These are phyloP conservation scores for Heliconius himera DNA, from an alignment of 1,140 invertebrate species.

Conservation along the genomic window DNA sequence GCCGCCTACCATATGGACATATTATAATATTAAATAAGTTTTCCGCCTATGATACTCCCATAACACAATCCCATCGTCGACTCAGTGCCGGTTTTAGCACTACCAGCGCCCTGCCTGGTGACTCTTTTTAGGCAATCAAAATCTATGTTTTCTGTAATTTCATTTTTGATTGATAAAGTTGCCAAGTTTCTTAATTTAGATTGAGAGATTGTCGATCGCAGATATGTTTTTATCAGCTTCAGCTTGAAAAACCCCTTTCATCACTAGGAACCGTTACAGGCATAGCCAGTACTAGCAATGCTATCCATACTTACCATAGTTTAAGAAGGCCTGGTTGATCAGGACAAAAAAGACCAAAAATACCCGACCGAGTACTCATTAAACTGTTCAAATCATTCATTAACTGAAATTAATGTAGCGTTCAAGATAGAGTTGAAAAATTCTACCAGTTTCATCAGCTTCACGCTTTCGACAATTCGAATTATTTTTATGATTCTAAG, in stretches of 20 bases:
- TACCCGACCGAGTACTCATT: slow-evolving; percentile 23
- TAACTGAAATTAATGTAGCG: slow-evolving; percentile 9
- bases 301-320: slow-evolving; percentile 28
- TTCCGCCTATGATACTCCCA: too few species aligned
- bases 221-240: slow-evolving; percentile 49
- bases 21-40: too few species aligned
- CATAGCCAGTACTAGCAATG: too few species aligned
- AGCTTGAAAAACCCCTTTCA: too few species aligned
- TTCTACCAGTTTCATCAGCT: slow-evolving; percentile 33
- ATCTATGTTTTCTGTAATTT: slow-evolving; percentile 21
- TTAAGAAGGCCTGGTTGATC: slow-evolving; percentile 42
- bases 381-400: slow-evolving; percentile 26
- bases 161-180: slow-evolving; percentile 42
- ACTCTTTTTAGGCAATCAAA: too few species aligned
- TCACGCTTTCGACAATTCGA: slow-evolving; percentile 45
- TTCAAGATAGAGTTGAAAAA: slow-evolving; percentile 14
- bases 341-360: slow-evolving; percentile 46
- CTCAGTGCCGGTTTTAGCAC: too few species aligned
- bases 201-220: slow-evolving; percentile 53
- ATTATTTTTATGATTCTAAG: slow-evolving; percentile 44
- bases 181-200: slow-evolving; percentile 45
- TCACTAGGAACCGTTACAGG: too few species aligned
- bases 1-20: too few species aligned
- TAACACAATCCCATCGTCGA: too few species aligned
- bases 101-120: too few species aligned